phyloP scores from a whole-genome alignment of 2,797 vertebrate species.

The Hydrolagus colliei region DNA sequence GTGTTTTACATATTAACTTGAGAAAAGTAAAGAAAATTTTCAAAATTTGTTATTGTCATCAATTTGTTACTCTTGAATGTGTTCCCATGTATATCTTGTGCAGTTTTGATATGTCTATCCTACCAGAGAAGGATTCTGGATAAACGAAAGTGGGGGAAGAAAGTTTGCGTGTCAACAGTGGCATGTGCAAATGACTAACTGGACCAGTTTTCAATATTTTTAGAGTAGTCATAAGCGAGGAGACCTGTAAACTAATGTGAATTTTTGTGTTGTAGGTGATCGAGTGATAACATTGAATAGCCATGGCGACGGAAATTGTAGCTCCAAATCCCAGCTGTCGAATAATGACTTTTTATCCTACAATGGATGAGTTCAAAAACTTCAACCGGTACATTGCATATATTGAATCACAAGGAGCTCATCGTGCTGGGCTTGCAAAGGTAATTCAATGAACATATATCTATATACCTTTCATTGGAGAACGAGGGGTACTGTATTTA shows the following conservation, averaged over 20 bases:
- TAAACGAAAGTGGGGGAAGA: neutral
- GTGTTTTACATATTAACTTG: too few relatives aligned
- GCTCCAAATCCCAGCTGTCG: slow-evolving; percentile 60
- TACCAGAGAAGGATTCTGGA: neutral
- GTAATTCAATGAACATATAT: slow-evolving; percentile 46
- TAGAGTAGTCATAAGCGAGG: neutral
- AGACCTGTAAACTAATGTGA: neutral
- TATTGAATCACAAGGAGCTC: slow-evolving; percentile 88
- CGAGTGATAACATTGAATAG: slow-evolving; percentile 30
- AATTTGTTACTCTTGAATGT: too few relatives aligned
- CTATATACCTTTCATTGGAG: neutral
- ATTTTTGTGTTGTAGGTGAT: neutral
- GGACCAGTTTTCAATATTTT: neutral
- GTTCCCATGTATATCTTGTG: too few relatives aligned
- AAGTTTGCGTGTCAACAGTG: neutral
- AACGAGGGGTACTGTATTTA: neutral
- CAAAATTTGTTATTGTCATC: too few relatives aligned
- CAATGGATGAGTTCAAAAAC: slow-evolving; percentile 82
- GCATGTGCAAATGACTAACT: neutral
- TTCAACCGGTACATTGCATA: slow-evolving; percentile 83
- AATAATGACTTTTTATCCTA: slow-evolving; percentile 88
- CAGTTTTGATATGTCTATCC: too few relatives aligned
- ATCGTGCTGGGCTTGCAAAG: slow-evolving; percentile 84
- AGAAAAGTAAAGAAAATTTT: too few relatives aligned
- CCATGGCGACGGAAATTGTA: slow-evolving; percentile 76